These are phyloP conservation scores for Leucoraja erinaceus DNA, from an alignment of 2,113 vertebrate species.

Conservation along the genomic window DNA sequence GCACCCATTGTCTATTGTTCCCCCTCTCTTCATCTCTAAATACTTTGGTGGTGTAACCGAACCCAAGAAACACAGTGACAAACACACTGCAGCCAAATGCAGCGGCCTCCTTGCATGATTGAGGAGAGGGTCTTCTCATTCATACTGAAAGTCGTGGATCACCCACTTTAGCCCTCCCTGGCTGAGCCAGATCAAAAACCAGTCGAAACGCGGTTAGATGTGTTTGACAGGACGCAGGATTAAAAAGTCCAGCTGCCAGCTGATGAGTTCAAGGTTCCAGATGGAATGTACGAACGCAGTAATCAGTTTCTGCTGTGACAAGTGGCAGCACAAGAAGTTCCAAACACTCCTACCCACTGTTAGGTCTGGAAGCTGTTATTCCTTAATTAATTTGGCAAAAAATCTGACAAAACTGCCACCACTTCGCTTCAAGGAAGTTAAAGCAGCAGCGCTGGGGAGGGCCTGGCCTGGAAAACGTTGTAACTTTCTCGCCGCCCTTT, in stretches of 20 bases:
- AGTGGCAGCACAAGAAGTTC: slow-evolving; percentile 26
- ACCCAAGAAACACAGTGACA: neutral
- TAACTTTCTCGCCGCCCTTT: too few species aligned
- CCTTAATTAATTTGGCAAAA: slow-evolving; percentile 34
- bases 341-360: slow-evolving; percentile 28
- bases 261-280: slow-evolving; percentile 18
- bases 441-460: neutral
- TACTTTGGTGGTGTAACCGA: neutral
- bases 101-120: neutral
- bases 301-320: slow-evolving; percentile 35
- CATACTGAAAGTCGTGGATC: neutral
- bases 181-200: neutral
- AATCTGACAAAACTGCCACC: neutral
- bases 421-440: neutral
- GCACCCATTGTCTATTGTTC: too few species aligned
- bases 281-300: slow-evolving; percentile 15
- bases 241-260: slow-evolving; percentile 27
- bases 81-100: too few species aligned
- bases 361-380: slow-evolving; percentile 30
- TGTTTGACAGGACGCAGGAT: neutral
- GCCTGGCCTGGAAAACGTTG: too few species aligned
- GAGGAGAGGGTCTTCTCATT: neutral
- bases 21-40: neutral
- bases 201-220: neutral
- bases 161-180: neutral